Base-by-base conservation (phyloP, 2,113 vertebrate genomes). In the Platichthys flesus region DNA sequence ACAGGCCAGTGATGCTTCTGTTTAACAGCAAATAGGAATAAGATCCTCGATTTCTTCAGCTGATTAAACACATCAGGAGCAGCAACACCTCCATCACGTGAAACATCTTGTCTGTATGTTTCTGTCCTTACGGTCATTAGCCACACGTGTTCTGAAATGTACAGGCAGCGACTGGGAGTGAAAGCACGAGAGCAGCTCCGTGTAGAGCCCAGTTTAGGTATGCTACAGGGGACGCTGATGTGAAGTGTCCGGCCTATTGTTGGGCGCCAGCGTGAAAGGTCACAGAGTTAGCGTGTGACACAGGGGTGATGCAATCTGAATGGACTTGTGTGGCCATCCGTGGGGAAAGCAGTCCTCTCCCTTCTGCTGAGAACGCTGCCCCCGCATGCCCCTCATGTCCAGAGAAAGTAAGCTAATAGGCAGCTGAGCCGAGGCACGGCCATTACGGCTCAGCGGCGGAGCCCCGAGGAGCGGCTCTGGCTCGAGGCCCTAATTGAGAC, bases 401-500 rank as follows among this genome's bases (percentile, higher is more conserved):
- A 74, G 51, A 56, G 80, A 85, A 89, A 74, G 79, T 67, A 74
- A 89, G 84, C 79, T 91, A 92, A 92, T 86, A 86, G 89, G 74
- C 85, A 77, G 82, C 86, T 72, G 87, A 82, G 81, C 65, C 56
- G 78, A 85, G 79, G 81, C 40, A 13, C 88, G 79, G 85, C 87
- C 84, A 89, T 88, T 90, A 87, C 64, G 79, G 81, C 88, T 83
- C 86, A 71, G 89, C 65, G 18, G 83, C 76, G 70, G 71, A 84
- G 88, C 84, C 82, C 56, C 56, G 49, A 81, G 84, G 82, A 90
- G 74, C 52, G 71, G 71, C 81, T 79, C 67, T 23, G 26, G 69
- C 86, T 85, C 67, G 61, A 60, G 57, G 86, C 76, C 70, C 81
- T 92, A 89, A 93, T 90, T 88, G 90, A 90, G 86, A 89, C 68